A percentile compares a stretch with the other conserved stretches of the same genome.
Conservation (phyloP, 53 echinoderm and acorn worm genomes). For the Crossaster papposus region DNA sequence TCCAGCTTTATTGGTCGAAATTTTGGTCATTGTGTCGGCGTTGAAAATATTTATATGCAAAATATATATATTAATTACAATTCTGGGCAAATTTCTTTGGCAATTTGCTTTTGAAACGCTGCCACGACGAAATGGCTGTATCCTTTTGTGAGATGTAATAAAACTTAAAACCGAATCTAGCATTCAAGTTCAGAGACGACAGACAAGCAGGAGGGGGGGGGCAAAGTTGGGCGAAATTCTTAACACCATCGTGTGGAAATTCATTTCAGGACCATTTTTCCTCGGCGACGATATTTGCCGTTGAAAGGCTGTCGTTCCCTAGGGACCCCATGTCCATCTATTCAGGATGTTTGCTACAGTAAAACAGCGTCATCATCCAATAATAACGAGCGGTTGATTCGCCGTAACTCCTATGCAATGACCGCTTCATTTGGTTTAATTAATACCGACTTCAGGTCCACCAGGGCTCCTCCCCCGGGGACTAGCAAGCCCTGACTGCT, state of each 20-base stretch:
- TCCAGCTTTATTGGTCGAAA: too few relatives aligned
- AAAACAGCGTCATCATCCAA: conserved; percentile 39
- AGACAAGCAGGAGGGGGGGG: neutral
- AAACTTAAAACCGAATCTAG: too few relatives aligned
- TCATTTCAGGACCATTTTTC: conserved; percentile 31
- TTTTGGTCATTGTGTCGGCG: too few relatives aligned
- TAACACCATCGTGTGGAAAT: conserved; percentile 52
- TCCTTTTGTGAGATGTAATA: neutral
- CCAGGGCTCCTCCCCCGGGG: conserved; percentile 11
- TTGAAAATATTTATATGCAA: too few relatives aligned
- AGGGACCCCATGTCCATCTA: neutral
- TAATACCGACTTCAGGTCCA: conserved; percentile 39
- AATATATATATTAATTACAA: too few relatives aligned
- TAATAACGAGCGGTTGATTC: conserved; percentile 38
- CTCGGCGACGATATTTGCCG: neutral
- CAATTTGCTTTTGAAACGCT: neutral
- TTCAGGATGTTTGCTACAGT: conserved; percentile 40
- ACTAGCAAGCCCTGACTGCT: neutral
- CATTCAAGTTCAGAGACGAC: neutral
- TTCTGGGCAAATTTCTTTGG: neutral
- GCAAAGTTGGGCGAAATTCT: neutral
- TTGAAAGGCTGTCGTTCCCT: conserved; percentile 9
- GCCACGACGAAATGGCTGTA: neutral
- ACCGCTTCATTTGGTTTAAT: conserved; percentile 55
- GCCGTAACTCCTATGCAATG: conserved; percentile 43